These are phyloP conservation scores for Phycodurus eques DNA, from an alignment of 2,113 vertebrate species.

Conservation along the genomic window DNA sequence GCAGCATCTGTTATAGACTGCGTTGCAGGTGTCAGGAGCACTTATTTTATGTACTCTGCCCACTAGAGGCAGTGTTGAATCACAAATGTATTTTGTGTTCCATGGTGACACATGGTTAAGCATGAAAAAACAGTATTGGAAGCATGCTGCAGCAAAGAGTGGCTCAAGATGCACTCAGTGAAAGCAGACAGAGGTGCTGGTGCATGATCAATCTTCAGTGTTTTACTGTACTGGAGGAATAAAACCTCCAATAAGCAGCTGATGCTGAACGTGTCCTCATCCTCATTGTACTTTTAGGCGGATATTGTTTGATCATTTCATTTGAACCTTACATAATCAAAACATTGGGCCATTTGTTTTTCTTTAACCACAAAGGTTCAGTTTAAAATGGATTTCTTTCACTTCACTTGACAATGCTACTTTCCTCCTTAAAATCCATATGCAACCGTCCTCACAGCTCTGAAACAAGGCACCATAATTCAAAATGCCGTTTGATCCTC, in stretches of 20 bases:
- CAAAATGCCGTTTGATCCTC: slow-evolving; percentile 67
- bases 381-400: slow-evolving; percentile 43
- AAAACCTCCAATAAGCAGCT: slow-evolving; percentile 25
- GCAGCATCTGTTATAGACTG: slow-evolving; percentile 41
- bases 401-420: slow-evolving; percentile 48
- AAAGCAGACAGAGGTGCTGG: slow-evolving; percentile 28
- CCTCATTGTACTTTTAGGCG: background rate
- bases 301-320: slow-evolving; percentile 38
- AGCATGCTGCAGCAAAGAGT: slow-evolving; percentile 29
- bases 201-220: slow-evolving; percentile 25
- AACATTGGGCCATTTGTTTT: slow-evolving; percentile 18
- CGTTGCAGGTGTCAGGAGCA: slow-evolving; percentile 50
- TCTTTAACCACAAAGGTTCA: slow-evolving; percentile 25
- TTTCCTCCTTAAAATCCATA: slow-evolving; percentile 57
- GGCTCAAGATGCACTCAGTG: slow-evolving; percentile 26
- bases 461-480: slow-evolving; percentile 56
- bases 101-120: slow-evolving; percentile 38
- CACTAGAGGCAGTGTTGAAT: slow-evolving; percentile 72
- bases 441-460: slow-evolving; percentile 42
- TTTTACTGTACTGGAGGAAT: slow-evolving; percentile 20
- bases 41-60: slow-evolving; percentile 26
- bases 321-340: slow-evolving; percentile 56
- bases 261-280: slow-evolving; percentile 11
- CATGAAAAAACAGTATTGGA: slow-evolving; percentile 42
- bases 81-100: slow-evolving; percentile 39